Evolutionary conservation across 1,140 invertebrate genomes (phyloP), one percentile per base, ranked within the genome.

Genomic region (Cheumatopsyche charites): DNA sequence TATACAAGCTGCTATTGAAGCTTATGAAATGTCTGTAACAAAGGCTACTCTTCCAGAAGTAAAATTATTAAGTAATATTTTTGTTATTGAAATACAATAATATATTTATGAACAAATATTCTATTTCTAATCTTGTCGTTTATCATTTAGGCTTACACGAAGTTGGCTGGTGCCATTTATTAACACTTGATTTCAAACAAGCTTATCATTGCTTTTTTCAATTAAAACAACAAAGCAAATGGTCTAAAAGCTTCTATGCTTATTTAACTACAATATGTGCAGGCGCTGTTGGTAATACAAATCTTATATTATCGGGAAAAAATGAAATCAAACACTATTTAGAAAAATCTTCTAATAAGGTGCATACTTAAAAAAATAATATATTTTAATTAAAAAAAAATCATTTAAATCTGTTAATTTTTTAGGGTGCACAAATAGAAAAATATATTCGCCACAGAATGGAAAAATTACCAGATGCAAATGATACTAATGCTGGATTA

Each of bases 191-290:
- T 74, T 91, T 87, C 81, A 79, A 81, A 26, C 80, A 87, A 70
- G 87, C 88, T 1, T 81, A 87, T 73, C 77, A 78, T 58, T 86
- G 85, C 17, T 90, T 92, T 73, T 78, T 81, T 3, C 85, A 84
- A 77, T 80, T 92, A 9, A 86, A 86, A 62, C 81, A 86, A 42
- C 85, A 89, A 52, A 91, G 90, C 7, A 79, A 84, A 71, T 92
- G 90, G 90, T 91, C 90, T 12, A 86, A 87, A 74, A 86, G 85
- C 73, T 91, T 91, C 77, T 92, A 92, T 79, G 82, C 86, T n/a
- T 92, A 92, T 78, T 80, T 92, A 15, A 83, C 88, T 13, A 77
- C 75, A 3, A 80, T 83, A 29, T 79, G 77, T 68, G 70, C 75
- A 55, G 81, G 81, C 70, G 77, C 80, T 1, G 76, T 63, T 42